These are phyloP conservation scores for Aptenodytes forsteri DNA, from an alignment of 2,113 vertebrate genomes.

Conservation along the genomic window DNA sequence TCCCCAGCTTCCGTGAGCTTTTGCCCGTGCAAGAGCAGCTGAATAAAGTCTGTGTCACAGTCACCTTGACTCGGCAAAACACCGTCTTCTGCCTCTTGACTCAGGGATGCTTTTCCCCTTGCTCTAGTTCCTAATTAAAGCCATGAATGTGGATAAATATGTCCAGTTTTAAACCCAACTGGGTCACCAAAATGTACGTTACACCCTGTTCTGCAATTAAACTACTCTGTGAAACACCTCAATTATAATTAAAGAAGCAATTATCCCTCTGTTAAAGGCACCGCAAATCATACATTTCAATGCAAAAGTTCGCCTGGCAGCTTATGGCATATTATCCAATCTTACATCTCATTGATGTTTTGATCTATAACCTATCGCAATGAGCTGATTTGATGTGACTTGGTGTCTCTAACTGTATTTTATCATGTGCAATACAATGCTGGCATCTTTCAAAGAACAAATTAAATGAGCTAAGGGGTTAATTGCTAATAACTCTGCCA, in stretches of 20 bases:
- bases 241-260: constrained; percentile 72
- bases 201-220: constrained; percentile 64
- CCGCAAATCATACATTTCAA: constrained; percentile 62
- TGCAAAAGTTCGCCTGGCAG: constrained; percentile 58
- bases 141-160: constrained; percentile 64
- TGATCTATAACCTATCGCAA: constrained; percentile 48
- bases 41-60: background rate
- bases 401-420: background rate
- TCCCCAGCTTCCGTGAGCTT: constrained; percentile 11
- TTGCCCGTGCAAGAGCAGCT: background rate
- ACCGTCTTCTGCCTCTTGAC: background rate
- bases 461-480: constrained; percentile 62
- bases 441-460: constrained; percentile 32
- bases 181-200: constrained; percentile 56
- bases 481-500: constrained; percentile 29
- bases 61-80: background rate
- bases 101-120: background rate
- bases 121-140: constrained; percentile 45
- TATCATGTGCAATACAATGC: background rate
- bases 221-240: constrained; percentile 57
- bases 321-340: constrained; percentile 57
- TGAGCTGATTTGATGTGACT: constrained; percentile 50
- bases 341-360: constrained; percentile 53
- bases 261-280: constrained; percentile 66
- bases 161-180: constrained; percentile 39